Evolutionary conservation across 2,888 invertebrate species (phyloP).

Genomic region (Pammene aurita): DNA sequence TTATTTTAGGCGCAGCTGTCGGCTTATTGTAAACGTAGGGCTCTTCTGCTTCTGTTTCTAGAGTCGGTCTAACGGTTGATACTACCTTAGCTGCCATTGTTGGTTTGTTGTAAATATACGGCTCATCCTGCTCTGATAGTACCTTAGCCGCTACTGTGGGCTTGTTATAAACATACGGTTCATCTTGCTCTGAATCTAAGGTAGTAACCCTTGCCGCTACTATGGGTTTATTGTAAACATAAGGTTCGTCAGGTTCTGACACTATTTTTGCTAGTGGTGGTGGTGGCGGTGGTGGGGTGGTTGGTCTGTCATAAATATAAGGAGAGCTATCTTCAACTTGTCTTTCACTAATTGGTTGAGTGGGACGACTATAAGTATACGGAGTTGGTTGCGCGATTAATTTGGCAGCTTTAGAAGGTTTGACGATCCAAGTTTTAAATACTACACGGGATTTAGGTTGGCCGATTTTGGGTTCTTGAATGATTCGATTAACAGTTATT

Average conservation of each 20-base stretch:
- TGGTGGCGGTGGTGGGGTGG: conserved; percentile 24
- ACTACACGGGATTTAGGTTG: conserved; percentile 72
- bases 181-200: conserved; percentile 26
- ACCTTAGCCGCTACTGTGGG: conserved; percentile 52
- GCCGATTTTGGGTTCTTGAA: conserved; percentile 64
- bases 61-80: conserved; percentile 46
- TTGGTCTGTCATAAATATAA: conserved; percentile 55
- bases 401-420: conserved; percentile 68
- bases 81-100: conserved; percentile 51
- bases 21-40: conserved; percentile 57
- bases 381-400: conserved; percentile 61
- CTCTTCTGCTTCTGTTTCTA: conserved; percentile 17
- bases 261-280: conserved; percentile 5
- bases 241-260: conserved; percentile 1
- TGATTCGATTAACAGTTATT: conserved; percentile 65
- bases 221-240: conserved; percentile 5
- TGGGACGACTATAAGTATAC: conserved; percentile 61
- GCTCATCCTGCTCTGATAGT: conserved; percentile 45
- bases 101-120: conserved; percentile 49
- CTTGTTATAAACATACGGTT: conserved; percentile 55
- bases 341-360: conserved; percentile 54
- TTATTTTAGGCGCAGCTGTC: conserved; percentile 52
- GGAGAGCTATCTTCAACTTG: conserved; percentile 56
- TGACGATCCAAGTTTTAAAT: conserved; percentile 76
- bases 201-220: conserved; percentile 35